These are phyloP conservation scores for Chloroceryle inda DNA, from an alignment of 2,797 vertebrate genomes.

Conservation along the genomic window DNA sequence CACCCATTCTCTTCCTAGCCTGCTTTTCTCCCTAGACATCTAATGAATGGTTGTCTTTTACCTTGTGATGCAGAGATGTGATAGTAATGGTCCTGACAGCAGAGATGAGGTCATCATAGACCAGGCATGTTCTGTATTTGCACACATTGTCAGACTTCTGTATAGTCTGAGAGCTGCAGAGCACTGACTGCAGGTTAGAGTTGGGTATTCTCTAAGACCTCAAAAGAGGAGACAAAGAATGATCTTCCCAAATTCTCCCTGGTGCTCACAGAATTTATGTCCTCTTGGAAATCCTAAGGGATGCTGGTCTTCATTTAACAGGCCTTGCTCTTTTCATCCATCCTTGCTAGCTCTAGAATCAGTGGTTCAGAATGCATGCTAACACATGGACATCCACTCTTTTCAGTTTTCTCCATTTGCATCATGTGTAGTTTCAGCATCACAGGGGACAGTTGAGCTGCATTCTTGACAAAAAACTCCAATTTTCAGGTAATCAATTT, in stretches of 20 bases:
- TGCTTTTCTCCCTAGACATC: not conserved
- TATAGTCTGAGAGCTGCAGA: not conserved
- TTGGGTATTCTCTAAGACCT: not conserved
- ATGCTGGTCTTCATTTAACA: not conserved
- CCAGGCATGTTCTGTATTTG: not conserved
- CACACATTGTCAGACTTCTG: not conserved
- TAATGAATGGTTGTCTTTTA: not conserved
- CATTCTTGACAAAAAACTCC: not conserved
- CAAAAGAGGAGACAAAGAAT: not conserved
- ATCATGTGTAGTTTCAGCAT: not conserved
- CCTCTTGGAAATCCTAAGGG: not conserved
- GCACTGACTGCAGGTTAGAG: not conserved
- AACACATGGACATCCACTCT: rapidly evolving
- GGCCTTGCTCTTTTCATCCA: not conserved
- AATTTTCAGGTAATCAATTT: not conserved
- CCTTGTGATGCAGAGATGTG: not conserved
- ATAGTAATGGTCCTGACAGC: not conserved
- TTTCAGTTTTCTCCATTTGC: not conserved
- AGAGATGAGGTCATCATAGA: not conserved
- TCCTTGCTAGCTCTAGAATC: not conserved
- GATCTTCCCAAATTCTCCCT: not conserved
- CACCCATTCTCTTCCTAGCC: not conserved
- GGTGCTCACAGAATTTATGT: not conserved
- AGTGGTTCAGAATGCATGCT: not conserved
- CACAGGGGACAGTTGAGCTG: rapidly evolving